phyloP scores from a whole-genome alignment of 2,888 invertebrate species.

The Andricus curvator region DNA sequence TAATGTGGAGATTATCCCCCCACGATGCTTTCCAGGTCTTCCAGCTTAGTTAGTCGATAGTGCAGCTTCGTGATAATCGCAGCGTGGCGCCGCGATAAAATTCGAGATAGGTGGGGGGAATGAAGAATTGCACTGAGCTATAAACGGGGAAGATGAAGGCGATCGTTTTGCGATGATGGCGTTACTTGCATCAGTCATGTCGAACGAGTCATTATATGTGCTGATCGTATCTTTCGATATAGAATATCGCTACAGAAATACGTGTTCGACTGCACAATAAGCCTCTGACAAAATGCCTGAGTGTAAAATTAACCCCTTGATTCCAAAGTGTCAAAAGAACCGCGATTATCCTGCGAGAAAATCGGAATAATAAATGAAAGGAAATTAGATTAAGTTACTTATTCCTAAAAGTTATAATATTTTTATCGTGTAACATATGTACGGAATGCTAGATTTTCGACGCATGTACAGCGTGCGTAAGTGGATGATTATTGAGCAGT shows the following conservation, averaged over 20 bases:
- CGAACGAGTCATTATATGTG: conserved; percentile 54
- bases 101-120: conserved; percentile 48
- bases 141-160: conserved; percentile 50
- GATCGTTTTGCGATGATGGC: conserved; percentile 51
- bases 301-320: conserved; percentile 1
- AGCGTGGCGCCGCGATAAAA: conserved; percentile 54
- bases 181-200: conserved; percentile 44
- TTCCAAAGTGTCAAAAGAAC: conserved; percentile 2
- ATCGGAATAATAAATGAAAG: not conserved
- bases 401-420: not conserved
- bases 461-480: too few species aligned
- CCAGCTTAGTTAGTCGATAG: conserved; percentile 51
- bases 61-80: conserved; percentile 53
- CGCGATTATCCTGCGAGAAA: not conserved
- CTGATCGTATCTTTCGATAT: conserved; percentile 51
- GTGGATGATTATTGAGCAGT: too few species aligned
- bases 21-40: conserved; percentile 47
- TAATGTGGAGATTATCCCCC: conserved; percentile 21
- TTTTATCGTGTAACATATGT: not conserved
- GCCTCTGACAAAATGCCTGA: conserved; percentile 13
- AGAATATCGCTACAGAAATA: conserved; percentile 10
- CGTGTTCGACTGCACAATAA: conserved; percentile 2
- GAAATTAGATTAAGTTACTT: not conserved
- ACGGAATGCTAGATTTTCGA: too few species aligned
- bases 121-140: conserved; percentile 25